Base-by-base conservation (phyloP, 2,888 invertebrate genomes). In the Agrotis segetum region DNA sequence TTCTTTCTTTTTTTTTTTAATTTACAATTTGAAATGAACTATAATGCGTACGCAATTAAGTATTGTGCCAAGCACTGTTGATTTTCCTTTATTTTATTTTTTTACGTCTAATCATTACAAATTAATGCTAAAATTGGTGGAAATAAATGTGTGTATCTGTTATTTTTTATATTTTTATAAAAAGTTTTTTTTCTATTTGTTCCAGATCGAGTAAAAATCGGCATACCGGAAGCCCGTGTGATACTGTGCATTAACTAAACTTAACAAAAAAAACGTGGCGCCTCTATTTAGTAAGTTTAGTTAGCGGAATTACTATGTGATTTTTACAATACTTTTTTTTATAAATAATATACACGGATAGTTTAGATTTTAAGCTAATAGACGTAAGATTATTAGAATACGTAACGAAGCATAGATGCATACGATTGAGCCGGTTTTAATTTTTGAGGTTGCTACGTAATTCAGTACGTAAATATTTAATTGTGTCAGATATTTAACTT, bases 221-320 rank as follows among this genome's bases (percentile, higher is more conserved):
- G 81, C 81, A 86, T 86, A 83, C 81, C 74, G 79, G 88, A 84
- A 87, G 85, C 79, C 87, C 88, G 93, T 92, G 94, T 95, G 94
- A 95, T 94, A 87, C 88, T 88, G 92, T 93, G 92, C 91, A 94
- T 92, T 93, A 92, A 90, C 87, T 88, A 88, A 89, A 86, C 86
- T 82, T 84, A 85, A 83, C 71, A 80, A 87, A 80, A 24, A 67
- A 80, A 78, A 87, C 88, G 90, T 91, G 92, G 88, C 88, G 89
- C 88, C 89, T 89, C 87, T 88, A 89, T 82, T 64, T 74, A 78
- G 82, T 92, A 91, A 90, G 92, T 88, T 88, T 94, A 95, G 93
- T 90, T 96, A 96, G 95, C 91, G 89, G 95, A 96, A 93, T 93
- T 92, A 92, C 90, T 92, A 90, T 95, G 95, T 95, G 95, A 95